These are phyloP conservation scores for Physella acuta DNA, from an alignment of 1,140 invertebrate species.

Conservation along the genomic window DNA sequence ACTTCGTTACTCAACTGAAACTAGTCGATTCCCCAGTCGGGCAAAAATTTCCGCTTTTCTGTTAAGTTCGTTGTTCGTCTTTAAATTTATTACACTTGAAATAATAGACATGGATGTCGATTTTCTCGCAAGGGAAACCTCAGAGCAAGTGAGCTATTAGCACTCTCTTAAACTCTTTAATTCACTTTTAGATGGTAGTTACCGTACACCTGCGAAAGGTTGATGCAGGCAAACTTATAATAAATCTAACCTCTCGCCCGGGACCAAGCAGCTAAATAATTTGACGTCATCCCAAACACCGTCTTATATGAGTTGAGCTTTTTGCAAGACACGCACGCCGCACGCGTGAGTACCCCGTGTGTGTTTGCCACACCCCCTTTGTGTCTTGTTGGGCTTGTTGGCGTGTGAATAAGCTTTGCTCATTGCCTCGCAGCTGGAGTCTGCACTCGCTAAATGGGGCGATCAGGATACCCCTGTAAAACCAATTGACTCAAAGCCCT, in stretches of 20 bases:
- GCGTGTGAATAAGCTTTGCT: too few species aligned
- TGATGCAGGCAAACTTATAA: too few species aligned
- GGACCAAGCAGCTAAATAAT: too few species aligned
- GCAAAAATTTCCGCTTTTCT: too few species aligned
- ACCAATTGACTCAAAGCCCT: background rate
- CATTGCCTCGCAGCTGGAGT: background rate
- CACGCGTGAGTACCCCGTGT: background rate
- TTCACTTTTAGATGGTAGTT: too few species aligned
- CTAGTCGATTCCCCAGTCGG: too few species aligned
- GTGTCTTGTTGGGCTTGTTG: background rate
- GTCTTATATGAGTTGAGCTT: background rate
- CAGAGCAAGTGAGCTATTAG: background rate
- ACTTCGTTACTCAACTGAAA: too few species aligned
- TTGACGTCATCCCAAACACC: background rate
- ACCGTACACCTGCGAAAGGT: background rate
- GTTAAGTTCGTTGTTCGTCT: too few species aligned
- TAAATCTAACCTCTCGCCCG: too few species aligned
- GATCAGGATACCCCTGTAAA: background rate
- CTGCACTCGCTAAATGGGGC: background rate
- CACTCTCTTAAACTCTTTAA: background rate
- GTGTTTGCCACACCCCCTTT: background rate
- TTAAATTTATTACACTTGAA: too few species aligned
- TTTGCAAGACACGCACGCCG: background rate
- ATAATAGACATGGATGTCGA: too few species aligned
- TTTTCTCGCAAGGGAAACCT: too few species aligned